phyloP scores from a whole-genome alignment of 2,888 invertebrate species.

The Hirtodrosophila confusa region DNA sequence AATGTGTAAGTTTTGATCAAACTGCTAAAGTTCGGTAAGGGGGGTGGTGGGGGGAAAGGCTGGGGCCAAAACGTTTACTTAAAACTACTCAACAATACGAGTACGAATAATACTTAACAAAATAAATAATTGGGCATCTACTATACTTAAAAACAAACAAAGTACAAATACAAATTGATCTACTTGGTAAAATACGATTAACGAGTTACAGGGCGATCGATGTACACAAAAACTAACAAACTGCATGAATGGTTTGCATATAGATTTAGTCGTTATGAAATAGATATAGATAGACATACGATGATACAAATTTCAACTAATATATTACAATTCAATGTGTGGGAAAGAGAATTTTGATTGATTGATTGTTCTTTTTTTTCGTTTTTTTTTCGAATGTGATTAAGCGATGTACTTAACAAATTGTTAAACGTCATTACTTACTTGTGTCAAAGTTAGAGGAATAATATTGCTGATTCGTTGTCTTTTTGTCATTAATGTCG shows the following conservation, averaged over 20 bases:
- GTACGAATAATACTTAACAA: constrained; percentile 14
- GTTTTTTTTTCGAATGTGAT: constrained; percentile 26
- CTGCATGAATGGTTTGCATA: constrained; percentile 52
- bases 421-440: constrained; percentile 84
- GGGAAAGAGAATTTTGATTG: constrained; percentile 28
- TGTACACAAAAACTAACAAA: constrained; percentile 50
- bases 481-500: constrained; percentile 89
- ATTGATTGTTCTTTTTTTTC: constrained; percentile 15
- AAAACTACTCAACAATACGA: constrained; percentile 51
- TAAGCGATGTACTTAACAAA: constrained; percentile 49
- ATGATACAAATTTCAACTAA: constrained; percentile 54
- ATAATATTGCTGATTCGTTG: constrained; percentile 90
- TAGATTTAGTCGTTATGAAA: constrained; percentile 43
- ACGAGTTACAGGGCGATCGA: constrained; percentile 44
- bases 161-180: constrained; percentile 56
- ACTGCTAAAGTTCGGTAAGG: constrained; percentile 20
- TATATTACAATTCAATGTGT: constrained; percentile 59
- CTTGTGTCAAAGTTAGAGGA: constrained; percentile 91
- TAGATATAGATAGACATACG: constrained; percentile 34
- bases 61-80: constrained; percentile 47
- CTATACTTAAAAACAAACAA: constrained; percentile 55
- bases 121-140: constrained; percentile 29
- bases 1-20: constrained; percentile 58
- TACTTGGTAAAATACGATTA: constrained; percentile 37
- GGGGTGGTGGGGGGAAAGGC: constrained; percentile 20